These are phyloP conservation scores for Staurois parvus DNA, from an alignment of 2,797 vertebrate species.

Conservation along the genomic window DNA sequence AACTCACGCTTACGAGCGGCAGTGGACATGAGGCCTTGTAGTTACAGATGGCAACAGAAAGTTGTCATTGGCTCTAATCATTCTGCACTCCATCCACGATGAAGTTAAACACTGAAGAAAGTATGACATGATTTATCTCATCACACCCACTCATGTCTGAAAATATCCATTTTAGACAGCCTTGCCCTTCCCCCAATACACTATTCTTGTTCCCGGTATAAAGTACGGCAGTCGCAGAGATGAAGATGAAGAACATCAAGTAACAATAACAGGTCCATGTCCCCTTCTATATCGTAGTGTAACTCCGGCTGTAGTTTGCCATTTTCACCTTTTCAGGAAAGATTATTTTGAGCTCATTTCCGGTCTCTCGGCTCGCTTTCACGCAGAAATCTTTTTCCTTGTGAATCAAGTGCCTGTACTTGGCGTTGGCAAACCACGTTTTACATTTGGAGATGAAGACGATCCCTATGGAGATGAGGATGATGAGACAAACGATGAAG, in stretches of 20 bases:
- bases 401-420: conserved; percentile 85
- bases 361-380: conserved; percentile 76
- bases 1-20: too few species aligned
- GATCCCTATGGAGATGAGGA: conserved; percentile 88
- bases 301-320: conserved; percentile 84
- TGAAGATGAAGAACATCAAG: background rate
- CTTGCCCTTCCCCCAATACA: background rate
- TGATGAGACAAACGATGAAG: conserved; percentile 90
- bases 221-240: background rate
- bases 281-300: conserved; percentile 81
- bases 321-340: conserved; percentile 91
- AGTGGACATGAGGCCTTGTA: too few species aligned
- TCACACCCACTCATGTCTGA: background rate
- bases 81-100: too few species aligned
- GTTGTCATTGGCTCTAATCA: too few species aligned
- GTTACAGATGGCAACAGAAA: too few species aligned
- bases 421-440: conserved; percentile 88
- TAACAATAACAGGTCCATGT: background rate
- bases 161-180: background rate
- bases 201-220: background rate
- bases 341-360: conserved; percentile 90
- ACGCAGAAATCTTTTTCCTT: conserved; percentile 88
- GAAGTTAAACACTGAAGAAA: background rate
- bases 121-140: background rate
- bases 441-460: conserved; percentile 93